A percentile compares a stretch with the other conserved stretches of the same genome.
Conservation (phyloP, 2,888 invertebrate species). For the Dioctria linearis region DNA sequence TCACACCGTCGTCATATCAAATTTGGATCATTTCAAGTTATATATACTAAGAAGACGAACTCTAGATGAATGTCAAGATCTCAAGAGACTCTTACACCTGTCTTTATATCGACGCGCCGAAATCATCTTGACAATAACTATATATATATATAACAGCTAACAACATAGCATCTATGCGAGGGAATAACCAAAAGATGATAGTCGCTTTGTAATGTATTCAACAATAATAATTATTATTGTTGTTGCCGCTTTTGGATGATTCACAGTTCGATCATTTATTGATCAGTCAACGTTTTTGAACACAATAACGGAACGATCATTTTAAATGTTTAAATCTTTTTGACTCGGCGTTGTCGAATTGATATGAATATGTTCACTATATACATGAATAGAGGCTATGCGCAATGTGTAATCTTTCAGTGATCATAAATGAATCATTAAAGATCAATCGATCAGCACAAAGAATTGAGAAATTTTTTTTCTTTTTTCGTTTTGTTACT, state of each 20-base stretch:
- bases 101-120: not conserved
- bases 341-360: constrained; percentile 7
- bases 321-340: constrained; percentile 8
- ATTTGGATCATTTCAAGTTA: constrained; percentile 31
- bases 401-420: constrained; percentile 46
- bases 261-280: constrained; percentile 57
- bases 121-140: constrained; percentile 14
- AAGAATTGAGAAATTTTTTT: constrained; percentile 45
- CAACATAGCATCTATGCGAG: constrained; percentile 8
- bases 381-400: constrained; percentile 18
- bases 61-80: not conserved
- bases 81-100: constrained; percentile 40
- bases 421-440: constrained; percentile 58
- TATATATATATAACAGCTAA: no score
- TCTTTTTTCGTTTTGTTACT: constrained; percentile 45
- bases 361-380: not conserved
- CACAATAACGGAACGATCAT: constrained; percentile 44
- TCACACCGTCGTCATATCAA: not conserved
- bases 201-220: constrained; percentile 40
- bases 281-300: constrained; percentile 53
- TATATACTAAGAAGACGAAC: not conserved
- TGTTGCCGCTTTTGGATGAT: constrained; percentile 53
- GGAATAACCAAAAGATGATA: constrained; percentile 37
- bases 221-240: not conserved
- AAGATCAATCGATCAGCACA: constrained; percentile 56